A percentile compares a stretch with the other conserved stretches of the same genome.
Conservation (phyloP, 2,113 vertebrate species). For the Hemiscyllium ocellatum region DNA sequence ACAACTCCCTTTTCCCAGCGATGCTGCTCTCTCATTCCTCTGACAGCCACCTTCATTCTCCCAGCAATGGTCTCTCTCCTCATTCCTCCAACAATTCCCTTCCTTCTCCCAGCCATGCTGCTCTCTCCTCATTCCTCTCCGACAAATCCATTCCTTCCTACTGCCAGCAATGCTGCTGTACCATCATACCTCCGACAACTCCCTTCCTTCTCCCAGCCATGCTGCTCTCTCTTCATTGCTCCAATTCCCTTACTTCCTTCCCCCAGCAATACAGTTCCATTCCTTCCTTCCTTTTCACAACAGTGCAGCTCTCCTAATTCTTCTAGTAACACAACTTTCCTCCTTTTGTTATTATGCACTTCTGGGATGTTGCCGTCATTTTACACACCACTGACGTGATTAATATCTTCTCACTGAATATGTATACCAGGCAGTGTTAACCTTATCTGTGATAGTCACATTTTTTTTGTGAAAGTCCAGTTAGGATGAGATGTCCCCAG, state of each 20-base stretch:
- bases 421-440: not conserved
- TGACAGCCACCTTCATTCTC: not conserved
- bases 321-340: not conserved
- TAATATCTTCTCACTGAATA: not conserved
- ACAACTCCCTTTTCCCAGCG: conserved; percentile 40
- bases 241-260: too few species aligned
- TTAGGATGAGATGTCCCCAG: not conserved
- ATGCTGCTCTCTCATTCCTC: rapidly evolving
- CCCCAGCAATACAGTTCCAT: too few species aligned
- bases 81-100: not conserved
- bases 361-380: not conserved
- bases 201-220: not conserved
- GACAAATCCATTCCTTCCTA: too few species aligned
- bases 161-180: not conserved
- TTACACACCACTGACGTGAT: not conserved
- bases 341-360: too few species aligned
- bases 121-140: too few species aligned
- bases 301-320: not conserved
- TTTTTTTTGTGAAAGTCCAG: not conserved
- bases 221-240: not conserved
- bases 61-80: not conserved
- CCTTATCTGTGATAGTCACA: not conserved
- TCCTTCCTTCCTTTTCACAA: not conserved
- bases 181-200: too few species aligned
- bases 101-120: not conserved